Evolutionary conservation across 2,113 vertebrate species (phyloP).

Genomic region (Charina bottae): DNA sequence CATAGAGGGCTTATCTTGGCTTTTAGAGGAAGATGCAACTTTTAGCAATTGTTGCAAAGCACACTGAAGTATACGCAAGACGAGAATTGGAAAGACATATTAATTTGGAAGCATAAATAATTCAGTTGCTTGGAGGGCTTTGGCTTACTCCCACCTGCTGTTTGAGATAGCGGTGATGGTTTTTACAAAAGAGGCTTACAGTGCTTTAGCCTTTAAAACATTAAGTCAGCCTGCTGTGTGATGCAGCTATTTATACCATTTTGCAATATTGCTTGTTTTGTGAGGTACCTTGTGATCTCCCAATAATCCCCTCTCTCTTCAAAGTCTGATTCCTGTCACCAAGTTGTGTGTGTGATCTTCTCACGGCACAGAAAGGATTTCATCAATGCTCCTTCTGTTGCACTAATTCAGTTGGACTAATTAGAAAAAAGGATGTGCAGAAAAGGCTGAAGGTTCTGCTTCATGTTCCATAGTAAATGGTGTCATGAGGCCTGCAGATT

Average conservation of each 20-base stretch:
- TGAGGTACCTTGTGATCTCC: neutral
- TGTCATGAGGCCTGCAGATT: neutral
- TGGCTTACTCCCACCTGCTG: neutral
- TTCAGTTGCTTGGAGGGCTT: neutral
- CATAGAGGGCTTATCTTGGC: neutral
- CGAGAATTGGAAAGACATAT: neutral
- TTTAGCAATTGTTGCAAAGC: neutral
- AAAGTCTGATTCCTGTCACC: neutral
- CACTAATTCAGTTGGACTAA: neutral
- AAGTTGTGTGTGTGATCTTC: neutral
- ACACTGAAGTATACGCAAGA: neutral
- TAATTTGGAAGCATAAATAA: slow-evolving; percentile 21
- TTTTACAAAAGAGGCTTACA: neutral
- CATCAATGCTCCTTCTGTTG: neutral
- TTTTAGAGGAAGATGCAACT: neutral
- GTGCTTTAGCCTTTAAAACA: neutral
- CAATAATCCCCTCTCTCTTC: no score
- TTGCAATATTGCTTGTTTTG: neutral
- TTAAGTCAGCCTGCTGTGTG: neutral
- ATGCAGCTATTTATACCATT: neutral
- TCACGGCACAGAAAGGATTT: neutral
- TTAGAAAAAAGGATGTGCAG: neutral
- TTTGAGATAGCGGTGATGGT: neutral
- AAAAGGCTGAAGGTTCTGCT: neutral
- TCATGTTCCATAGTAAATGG: neutral